phyloP scores from a whole-genome alignment of 2,797 vertebrate species.

The Serranus cabrilla region DNA sequence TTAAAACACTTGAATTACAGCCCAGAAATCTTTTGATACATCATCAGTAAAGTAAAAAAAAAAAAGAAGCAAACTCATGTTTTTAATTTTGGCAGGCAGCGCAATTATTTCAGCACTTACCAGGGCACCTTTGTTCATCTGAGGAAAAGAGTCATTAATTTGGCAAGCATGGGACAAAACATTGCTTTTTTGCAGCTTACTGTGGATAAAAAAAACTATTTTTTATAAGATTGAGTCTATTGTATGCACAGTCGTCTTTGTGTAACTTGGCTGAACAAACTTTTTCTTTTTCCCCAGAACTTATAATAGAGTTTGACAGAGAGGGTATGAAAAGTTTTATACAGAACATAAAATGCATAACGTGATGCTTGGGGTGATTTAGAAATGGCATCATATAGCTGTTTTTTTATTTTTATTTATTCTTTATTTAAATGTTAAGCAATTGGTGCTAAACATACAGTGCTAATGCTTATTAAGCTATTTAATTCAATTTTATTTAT shows the following conservation, averaged over 20 bases:
- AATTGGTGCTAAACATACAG: no score
- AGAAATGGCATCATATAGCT: no score
- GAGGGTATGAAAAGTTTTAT: no score
- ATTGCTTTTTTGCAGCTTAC: not conserved
- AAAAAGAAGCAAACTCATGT: not conserved
- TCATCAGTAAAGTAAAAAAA: not conserved
- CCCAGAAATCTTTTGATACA: not conserved
- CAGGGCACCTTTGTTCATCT: not conserved
- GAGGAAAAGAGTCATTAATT: slow-evolving; percentile 1
- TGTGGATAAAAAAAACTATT: not conserved
- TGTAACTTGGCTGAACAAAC: not conserved
- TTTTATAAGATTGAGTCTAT: not conserved
- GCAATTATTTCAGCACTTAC: slow-evolving; percentile 4
- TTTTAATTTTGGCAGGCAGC: not conserved
- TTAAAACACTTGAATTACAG: not conserved
- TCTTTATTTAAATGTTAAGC: no score
- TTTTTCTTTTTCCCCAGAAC: not conserved
- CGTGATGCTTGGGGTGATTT: no score
- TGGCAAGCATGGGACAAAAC: not conserved
- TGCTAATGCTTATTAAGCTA: no score
- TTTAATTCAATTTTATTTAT: no score
- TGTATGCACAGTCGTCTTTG: not conserved
- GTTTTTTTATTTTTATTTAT: no score
- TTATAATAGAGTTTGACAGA: not conserved
- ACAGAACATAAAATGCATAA: no score